Evolutionary conservation across 1,140 invertebrate genomes (phyloP), one percentile per base, ranked within the genome.

Genomic region (Tribolium castaneum): DNA sequence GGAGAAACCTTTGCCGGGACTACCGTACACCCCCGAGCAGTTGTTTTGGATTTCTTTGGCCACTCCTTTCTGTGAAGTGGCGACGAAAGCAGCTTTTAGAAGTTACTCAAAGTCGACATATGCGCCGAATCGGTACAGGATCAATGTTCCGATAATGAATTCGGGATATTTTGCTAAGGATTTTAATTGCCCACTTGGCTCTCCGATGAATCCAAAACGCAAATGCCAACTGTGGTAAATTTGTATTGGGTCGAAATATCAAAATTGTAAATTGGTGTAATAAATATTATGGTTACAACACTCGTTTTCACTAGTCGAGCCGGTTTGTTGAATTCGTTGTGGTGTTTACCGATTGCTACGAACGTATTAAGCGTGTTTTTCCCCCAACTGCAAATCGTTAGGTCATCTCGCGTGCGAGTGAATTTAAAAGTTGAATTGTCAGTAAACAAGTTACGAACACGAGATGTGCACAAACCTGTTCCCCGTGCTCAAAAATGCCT

Each of bases 11-110:
- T 81, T 91, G 2, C 89, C 89, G 0, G 88, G 88, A 4, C 78
- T 91, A 3, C 87, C 90, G 35, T 89, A 88, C 19, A 90, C 88
- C 0, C 88, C 90, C 62, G 89, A 87, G 5, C 90, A 91, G 80
- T 81, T 91, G 2, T 91, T 91, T 82, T 91, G 90, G 70, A 82
- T 91, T 2, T 90, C 90, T 76, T 88, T 89, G 72, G 90, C 90
- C 0, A 89, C 90, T 84, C 2, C 5, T 25, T 25, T 1, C 2
- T 25, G 22, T 25, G 5, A 25, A 25, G 5, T 25, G 1, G 22
- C 22, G n/a, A n/a, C n/a, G n/a, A 25, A 25, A 87, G 75, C 4
- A 88, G 90, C 89, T 91, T 91, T 83, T 86, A 85, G 35, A 88
- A 89, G 79, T 87, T 82, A 74, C 3, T n/a, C n/a, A n/a, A n/a